Conservation (phyloP, 2,113 vertebrate genomes). For the Aegithalos caudatus region DNA sequence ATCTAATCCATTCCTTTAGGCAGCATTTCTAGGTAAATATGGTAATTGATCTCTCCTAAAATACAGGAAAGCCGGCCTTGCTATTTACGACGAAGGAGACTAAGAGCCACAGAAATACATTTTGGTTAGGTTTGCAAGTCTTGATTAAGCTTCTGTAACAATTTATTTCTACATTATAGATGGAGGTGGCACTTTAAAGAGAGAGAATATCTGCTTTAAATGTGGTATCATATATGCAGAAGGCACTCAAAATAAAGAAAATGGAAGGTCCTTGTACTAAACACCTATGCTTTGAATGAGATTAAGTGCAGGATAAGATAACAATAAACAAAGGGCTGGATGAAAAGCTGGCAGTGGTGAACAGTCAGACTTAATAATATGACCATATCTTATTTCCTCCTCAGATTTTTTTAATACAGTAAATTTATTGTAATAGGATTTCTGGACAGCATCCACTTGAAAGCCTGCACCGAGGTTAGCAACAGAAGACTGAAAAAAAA, state of each 20-base stretch:
- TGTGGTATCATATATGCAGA: not conserved
- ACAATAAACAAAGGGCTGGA: slow-evolving; percentile 55
- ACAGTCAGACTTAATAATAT: slow-evolving; percentile 31
- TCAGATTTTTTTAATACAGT: slow-evolving; percentile 56
- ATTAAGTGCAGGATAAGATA: slow-evolving; percentile 40
- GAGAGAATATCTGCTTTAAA: not conserved
- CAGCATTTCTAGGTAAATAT: not conserved
- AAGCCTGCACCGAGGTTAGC: not conserved
- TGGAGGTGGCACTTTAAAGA: not conserved
- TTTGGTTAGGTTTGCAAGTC: not conserved
- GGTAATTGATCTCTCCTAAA: not conserved
- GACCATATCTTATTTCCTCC: slow-evolving; percentile 58
- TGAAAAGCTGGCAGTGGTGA: slow-evolving; percentile 52
- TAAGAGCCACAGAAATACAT: not conserved
- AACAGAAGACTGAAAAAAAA: not conserved
- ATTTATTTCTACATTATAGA: not conserved
- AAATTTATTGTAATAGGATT: slow-evolving; percentile 65
- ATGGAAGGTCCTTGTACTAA: not conserved
- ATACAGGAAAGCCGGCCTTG: not conserved
- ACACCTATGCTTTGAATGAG: slow-evolving; percentile 37
- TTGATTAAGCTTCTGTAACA: not conserved
- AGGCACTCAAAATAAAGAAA: slow-evolving; percentile 25
- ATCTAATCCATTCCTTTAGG: not conserved
- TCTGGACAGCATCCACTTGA: slow-evolving; percentile 57
- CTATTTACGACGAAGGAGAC: not conserved